phyloP scores from a whole-genome alignment of 2,113 vertebrate species.

The Mionectes macconnelli region DNA sequence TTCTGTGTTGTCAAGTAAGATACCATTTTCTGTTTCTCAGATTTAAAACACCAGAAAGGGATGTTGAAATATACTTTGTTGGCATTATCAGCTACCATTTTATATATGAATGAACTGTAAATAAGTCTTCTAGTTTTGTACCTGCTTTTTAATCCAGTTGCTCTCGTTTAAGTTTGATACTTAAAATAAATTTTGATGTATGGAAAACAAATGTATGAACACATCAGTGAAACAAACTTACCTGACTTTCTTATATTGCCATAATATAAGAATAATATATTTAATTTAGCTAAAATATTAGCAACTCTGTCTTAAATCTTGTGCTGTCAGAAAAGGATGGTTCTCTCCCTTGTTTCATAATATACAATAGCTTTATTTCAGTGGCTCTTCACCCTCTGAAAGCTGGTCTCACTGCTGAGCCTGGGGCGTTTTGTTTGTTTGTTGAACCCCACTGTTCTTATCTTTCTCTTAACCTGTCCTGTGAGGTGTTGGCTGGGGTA shows the following conservation, averaged over 20 bases:
- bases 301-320: background rate
- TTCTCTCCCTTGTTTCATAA: background rate
- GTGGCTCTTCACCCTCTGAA: background rate
- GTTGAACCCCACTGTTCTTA: background rate
- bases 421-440: background rate
- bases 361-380: background rate
- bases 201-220: background rate
- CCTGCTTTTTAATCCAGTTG: background rate
- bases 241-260: background rate
- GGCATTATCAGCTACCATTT: background rate
- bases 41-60: background rate
- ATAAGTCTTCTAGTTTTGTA: background rate
- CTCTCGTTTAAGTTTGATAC: background rate
- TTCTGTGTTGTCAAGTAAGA: background rate
- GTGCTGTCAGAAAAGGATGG: background rate
- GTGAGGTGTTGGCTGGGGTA: background rate
- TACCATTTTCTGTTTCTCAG: background rate
- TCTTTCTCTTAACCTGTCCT: background rate
- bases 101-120: background rate
- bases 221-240: background rate
- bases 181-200: constrained; percentile 25
- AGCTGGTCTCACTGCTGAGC: background rate
- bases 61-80: background rate
- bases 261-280: background rate
- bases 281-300: background rate